These are phyloP conservation scores for Coecobrya sp. DNA, from an alignment of 2,888 invertebrate species.

Conservation along the genomic window DNA sequence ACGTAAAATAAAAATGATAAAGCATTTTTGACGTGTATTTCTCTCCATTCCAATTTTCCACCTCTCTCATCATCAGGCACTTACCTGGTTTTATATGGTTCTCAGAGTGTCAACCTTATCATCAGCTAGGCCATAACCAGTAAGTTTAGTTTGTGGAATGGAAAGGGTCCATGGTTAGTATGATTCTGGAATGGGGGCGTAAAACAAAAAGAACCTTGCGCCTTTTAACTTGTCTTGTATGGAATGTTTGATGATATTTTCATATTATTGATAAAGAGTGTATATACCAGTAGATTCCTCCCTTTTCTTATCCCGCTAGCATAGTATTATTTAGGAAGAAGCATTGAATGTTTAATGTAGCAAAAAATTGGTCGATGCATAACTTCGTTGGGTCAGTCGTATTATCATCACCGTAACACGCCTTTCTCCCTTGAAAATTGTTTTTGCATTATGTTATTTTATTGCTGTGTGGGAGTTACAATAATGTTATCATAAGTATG, in stretches of 20 bases:
- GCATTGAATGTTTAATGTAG: constrained; percentile 54
- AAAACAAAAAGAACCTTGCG: not conserved
- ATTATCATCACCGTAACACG: not conserved
- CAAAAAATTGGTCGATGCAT: constrained; percentile 33
- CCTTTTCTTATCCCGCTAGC: not conserved
- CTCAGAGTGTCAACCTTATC: not conserved
- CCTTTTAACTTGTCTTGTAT: not conserved
- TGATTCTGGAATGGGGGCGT: too few species aligned
- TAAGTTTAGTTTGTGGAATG: not conserved
- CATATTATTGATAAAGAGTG: not conserved
- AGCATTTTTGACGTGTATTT: constrained; percentile 14
- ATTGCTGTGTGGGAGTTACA: not conserved
- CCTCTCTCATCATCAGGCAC: not conserved
- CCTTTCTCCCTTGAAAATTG: not conserved
- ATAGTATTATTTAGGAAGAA: not conserved
- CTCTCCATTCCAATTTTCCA: constrained; percentile 37
- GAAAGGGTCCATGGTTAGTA: too few species aligned
- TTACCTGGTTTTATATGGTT: not conserved
- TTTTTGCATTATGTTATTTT: not conserved
- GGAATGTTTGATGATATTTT: not conserved
- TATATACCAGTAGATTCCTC: not conserved
- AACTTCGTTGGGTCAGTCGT: constrained; percentile 15
- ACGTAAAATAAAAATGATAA: constrained; percentile 55
- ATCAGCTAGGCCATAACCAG: not conserved
- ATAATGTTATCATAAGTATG: not conserved